These are phyloP conservation scores for Drosophila quinaria DNA, from an alignment of 2,888 invertebrate species.

Conservation along the genomic window DNA sequence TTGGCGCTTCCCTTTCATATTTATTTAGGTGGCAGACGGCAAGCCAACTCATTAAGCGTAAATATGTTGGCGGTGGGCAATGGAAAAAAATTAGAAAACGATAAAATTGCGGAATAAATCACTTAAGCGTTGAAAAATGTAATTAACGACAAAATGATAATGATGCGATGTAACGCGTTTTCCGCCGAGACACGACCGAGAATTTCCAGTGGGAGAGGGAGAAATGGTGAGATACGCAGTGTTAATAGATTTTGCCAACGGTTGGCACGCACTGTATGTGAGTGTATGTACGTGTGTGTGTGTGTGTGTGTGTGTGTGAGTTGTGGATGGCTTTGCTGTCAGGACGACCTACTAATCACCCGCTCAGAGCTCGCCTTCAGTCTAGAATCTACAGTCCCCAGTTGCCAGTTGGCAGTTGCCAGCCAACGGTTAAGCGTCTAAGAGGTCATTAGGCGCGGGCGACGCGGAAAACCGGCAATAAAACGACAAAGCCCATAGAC, in stretches of 20 bases:
- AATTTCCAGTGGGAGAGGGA: conserved; percentile 6
- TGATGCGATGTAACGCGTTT: conserved; percentile 71
- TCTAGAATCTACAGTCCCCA: conserved; percentile 18
- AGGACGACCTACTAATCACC: conserved; percentile 63
- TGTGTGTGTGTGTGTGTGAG: conserved; percentile 5
- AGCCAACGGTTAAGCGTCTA: conserved; percentile 34
- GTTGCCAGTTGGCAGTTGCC: conserved; percentile 36
- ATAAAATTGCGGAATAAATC: conserved; percentile 79
- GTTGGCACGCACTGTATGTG: conserved; percentile 38
- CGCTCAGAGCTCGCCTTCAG: conserved; percentile 46
- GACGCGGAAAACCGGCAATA: conserved; percentile 58
- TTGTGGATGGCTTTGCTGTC: conserved; percentile 11
- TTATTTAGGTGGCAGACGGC: conserved; percentile 48
- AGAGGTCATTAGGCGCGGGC: conserved; percentile 74
- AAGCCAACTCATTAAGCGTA: conserved; percentile 65
- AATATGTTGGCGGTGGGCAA: conserved; percentile 43
- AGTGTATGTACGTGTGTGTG: neutral
- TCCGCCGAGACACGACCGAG: conserved; percentile 38
- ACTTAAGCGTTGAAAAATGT: conserved; percentile 76
- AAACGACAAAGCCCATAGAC: conserved; percentile 40
- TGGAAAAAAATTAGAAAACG: conserved; percentile 76
- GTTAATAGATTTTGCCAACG: conserved; percentile 63
- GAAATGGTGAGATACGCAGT: conserved; percentile 56
- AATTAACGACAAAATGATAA: conserved; percentile 82
- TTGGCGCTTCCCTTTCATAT: conserved; percentile 59